Evolutionary conservation across 2,113 vertebrate species (phyloP).

Genomic region (Puntigrus tetrazona): DNA sequence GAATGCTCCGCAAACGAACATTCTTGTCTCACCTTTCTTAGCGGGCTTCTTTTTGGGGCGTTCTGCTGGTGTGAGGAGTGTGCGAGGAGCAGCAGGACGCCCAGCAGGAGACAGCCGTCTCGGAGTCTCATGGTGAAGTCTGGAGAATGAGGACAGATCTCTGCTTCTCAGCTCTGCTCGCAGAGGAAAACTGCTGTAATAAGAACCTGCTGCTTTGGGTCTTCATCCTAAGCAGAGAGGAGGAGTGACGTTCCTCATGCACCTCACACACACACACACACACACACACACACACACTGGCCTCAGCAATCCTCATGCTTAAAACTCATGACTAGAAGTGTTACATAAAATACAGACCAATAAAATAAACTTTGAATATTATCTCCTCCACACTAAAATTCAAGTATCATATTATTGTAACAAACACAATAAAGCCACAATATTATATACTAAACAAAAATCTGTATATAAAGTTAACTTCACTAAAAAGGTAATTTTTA

Average conservation of each 20-base stretch:
- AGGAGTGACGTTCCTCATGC: constrained; percentile 26
- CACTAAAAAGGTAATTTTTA: background rate
- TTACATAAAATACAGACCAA: background rate
- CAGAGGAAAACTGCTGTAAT: constrained; percentile 58
- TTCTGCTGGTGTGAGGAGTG: constrained; percentile 71
- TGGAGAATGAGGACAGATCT: constrained; percentile 39
- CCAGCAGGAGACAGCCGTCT: constrained; percentile 76
- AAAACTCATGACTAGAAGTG: background rate
- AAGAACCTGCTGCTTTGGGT: constrained; percentile 66
- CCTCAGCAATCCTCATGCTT: background rate
- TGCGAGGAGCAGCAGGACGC: constrained; percentile 69
- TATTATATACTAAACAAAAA: background rate
- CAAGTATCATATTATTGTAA: background rate
- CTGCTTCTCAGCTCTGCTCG: constrained; percentile 37
- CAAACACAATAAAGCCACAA: background rate
- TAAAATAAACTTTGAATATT: background rate
- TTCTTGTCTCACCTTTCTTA: constrained; percentile 90
- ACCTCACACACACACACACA: background rate
- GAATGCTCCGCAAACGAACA: background rate
- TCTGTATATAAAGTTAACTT: background rate
- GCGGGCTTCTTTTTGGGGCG: constrained; percentile 62
- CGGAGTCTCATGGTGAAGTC: constrained; percentile 76
- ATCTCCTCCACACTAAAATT: background rate
- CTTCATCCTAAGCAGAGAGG: constrained; percentile 50
- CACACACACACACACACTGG: background rate